phyloP scores from a whole-genome alignment of 2,113 vertebrate species.

The Microtus richardsoni region DNA sequence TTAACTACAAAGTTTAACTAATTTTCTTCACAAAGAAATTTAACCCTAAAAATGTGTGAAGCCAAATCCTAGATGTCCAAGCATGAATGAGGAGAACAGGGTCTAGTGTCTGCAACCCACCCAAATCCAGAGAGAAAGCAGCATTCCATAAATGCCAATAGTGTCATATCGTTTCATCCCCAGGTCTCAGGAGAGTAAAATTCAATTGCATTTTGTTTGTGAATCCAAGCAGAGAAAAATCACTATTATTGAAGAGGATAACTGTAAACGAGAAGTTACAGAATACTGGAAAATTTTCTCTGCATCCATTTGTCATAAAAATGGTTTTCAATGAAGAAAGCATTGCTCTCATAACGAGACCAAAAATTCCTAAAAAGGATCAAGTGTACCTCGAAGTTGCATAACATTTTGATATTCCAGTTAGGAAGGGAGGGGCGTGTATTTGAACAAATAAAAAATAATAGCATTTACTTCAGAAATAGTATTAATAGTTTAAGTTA shows the following conservation, averaged over 20 bases:
- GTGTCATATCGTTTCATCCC: background rate
- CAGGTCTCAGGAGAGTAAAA: conserved; percentile 66
- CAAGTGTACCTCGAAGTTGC: conserved; percentile 30
- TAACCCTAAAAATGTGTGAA: background rate
- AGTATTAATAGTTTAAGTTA: background rate
- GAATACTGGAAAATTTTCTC: conserved; percentile 61
- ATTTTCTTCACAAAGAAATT: background rate
- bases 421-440: background rate
- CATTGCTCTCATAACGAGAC: background rate
- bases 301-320: conserved; percentile 60
- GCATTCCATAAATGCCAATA: background rate
- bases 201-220: conserved; percentile 80
- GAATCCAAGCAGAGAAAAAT: conserved; percentile 65
- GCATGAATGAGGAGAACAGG: background rate
- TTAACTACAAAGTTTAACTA: background rate
- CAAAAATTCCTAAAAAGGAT: conserved; percentile 67
- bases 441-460: conserved; percentile 71
- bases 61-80: background rate
- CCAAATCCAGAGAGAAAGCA: background rate
- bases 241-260: conserved; percentile 67
- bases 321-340: conserved; percentile 50
- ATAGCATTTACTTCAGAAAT: background rate
- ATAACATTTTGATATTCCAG: background rate
- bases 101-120: fast-evolving
- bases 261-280: conserved; percentile 69